A percentile compares a stretch with the other conserved stretches of the same genome.
Evolutionary conservation across 2,113 vertebrate species (phyloP).

Genomic region (Romanogobio albipinnatus): DNA sequence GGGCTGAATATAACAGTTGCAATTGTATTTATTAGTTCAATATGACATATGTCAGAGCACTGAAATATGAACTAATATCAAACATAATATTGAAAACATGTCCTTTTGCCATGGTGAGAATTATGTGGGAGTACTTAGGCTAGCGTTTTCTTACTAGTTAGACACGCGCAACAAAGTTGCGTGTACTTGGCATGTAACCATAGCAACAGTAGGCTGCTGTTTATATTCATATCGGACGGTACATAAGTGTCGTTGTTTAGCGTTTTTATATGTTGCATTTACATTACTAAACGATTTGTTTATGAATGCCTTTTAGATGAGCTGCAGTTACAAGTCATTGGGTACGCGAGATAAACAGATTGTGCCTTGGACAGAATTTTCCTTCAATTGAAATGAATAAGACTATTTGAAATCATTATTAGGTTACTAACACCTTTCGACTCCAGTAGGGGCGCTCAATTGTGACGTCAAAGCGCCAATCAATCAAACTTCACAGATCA

Average conservation of each 20-base stretch:
- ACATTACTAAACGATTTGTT: neutral
- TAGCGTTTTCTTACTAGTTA: neutral
- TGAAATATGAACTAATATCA: neutral
- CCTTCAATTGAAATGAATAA: neutral
- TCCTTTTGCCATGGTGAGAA: neutral
- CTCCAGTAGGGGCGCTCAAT: neutral
- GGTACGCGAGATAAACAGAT: neutral
- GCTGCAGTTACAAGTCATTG: neutral
- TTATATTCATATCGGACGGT: neutral
- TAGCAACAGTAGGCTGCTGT: neutral
- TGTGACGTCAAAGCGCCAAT: neutral
- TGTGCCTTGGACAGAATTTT: neutral
- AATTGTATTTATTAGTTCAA: no score
- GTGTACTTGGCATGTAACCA: neutral
- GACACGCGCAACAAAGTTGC: neutral
- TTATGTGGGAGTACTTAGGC: neutral
- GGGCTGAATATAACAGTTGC: neutral
- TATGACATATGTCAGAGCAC: neutral
- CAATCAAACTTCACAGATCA: neutral
- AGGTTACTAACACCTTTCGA: neutral
- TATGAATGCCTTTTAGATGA: neutral
- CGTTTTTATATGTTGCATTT: neutral
- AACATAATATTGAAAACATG: neutral
- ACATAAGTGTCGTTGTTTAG: neutral
- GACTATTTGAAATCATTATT: neutral